Percentiles rank a stretch among this genome's conserved stretches.
Conservation (phyloP, 92 coral and sea anemone species). For the Isaurus tuberculatus region DNA sequence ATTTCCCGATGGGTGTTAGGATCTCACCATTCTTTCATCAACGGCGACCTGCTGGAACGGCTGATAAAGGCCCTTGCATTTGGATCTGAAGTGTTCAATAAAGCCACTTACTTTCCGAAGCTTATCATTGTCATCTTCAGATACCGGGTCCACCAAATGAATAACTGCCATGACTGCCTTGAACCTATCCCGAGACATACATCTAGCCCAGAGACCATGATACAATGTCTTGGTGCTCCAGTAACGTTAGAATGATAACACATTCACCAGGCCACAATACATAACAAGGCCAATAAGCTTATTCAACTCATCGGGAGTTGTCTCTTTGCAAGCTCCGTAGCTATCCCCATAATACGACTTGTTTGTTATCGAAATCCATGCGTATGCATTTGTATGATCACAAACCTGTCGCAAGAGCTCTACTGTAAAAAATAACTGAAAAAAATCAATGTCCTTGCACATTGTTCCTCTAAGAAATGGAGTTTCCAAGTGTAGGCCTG, state of each 20-base stretch:
- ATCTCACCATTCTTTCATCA: constrained; percentile 7
- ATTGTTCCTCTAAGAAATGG: constrained; percentile 6
- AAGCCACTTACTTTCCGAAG: constrained; percentile 27
- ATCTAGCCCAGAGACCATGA: constrained; percentile 9
- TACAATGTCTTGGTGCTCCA: constrained; percentile 8
- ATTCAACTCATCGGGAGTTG: constrained; percentile 13
- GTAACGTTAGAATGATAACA: not conserved
- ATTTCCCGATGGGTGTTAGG: constrained; percentile 5
- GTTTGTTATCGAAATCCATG: not conserved
- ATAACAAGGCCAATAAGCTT: constrained; percentile 16
- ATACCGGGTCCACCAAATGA: constrained; percentile 32
- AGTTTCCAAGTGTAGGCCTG: constrained; percentile 18
- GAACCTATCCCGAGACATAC: constrained; percentile 6
- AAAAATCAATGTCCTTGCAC: constrained; percentile 29
- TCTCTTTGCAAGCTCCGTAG: constrained; percentile 16
- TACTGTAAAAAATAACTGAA: constrained; percentile 21
- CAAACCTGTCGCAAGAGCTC: constrained; percentile 2
- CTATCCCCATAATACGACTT: not conserved
- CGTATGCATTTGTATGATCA: constrained; percentile 24
- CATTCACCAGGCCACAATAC: not conserved
- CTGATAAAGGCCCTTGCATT: constrained; percentile 34
- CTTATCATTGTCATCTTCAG: constrained; percentile 4
- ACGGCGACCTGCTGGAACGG: constrained; percentile 33
- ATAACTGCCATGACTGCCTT: constrained; percentile 1
- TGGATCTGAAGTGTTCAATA: not conserved